Base-by-base conservation (phyloP, 2,888 invertebrate species). In the Caenorhabditis sp. region DNA sequence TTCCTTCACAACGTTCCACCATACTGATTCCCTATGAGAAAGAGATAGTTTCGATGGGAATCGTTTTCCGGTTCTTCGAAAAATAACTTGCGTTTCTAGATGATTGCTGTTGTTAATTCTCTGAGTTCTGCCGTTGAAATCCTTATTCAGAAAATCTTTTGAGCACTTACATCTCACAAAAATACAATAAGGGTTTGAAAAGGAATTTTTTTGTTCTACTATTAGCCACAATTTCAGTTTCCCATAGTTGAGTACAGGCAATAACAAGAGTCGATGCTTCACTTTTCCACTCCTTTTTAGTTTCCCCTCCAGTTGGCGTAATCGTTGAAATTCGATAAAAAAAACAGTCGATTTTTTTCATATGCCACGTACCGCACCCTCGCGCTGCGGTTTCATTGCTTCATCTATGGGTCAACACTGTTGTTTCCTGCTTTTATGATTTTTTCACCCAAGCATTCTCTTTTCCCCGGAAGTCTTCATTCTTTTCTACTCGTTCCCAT, bases 191-290 rank as follows among this genome's bases (percentile, higher is more conserved):
- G 6, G 26, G 1, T 54, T 54, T 1, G n/a, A 19, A 22, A 28
- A n/a, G n/a, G 31, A 31, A 58, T 2, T 58, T 35, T 51, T 68
- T 51, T 35, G 51, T 26, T 47, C 19, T 64, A 8, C 19, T 77
- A 76, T 76, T 76, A 76, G 66, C 76, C 51, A 16, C 68, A 19
- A 76, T 76, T 59, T 38, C 49, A 22, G 69, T 69, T 63, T 77
- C 77, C 63, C 77, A 70, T 41, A 14, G 51, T 26, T 77, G 49
- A 77, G 63, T 69, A 77, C 31, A 51, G 69, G 61, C 77, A 77
- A 77, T 77, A 77, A 77, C 24, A 77, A 63, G 41, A 44, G 38
- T 38, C 61, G 38, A 24, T 38, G 26, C 19, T 24, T 41, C 68
- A 31, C 35, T 51, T 19, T 31, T 47, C 22, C 22, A 24, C 41